Percentiles rank a stretch among this genome's conserved stretches.
Conservation (phyloP, 2,113 vertebrate genomes). For the Python bivittatus region DNA sequence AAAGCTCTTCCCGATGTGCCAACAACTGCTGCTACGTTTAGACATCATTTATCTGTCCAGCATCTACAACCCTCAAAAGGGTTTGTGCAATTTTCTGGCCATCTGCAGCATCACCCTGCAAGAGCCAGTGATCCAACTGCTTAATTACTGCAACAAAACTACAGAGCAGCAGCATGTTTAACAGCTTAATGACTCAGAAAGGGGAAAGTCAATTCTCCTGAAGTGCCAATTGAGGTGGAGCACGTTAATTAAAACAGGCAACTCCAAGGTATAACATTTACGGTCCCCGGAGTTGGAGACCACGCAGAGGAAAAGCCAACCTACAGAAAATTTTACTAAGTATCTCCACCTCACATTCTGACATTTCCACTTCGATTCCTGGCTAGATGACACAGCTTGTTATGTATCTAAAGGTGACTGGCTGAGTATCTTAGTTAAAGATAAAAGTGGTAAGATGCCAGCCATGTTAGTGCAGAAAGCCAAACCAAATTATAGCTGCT, state of each 20-base stretch:
- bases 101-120: not conserved
- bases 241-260: constrained; percentile 36
- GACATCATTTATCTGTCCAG: not conserved
- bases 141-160: constrained; percentile 28
- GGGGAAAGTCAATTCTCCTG: not conserved
- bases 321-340: constrained; percentile 43
- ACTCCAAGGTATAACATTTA: constrained; percentile 50
- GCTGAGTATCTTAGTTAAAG: no score
- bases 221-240: constrained; percentile 51
- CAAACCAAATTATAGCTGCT: no score
- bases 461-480: no score
- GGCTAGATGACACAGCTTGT: not conserved
- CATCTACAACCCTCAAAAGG: not conserved
- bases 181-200: constrained; percentile 43
- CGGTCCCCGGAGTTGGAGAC: constrained; percentile 36
- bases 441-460: no score
- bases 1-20: not conserved
- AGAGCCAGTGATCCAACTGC: not conserved
- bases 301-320: constrained; percentile 24
- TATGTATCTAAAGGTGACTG: no score
- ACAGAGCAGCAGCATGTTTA: constrained; percentile 19
- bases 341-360: constrained; percentile 32
- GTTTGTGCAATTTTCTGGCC: not conserved
- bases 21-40: not conserved
- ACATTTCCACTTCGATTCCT: not conserved